phyloP scores from a whole-genome alignment of 2,797 vertebrate species.

The Dromococcyx pavoninus region DNA sequence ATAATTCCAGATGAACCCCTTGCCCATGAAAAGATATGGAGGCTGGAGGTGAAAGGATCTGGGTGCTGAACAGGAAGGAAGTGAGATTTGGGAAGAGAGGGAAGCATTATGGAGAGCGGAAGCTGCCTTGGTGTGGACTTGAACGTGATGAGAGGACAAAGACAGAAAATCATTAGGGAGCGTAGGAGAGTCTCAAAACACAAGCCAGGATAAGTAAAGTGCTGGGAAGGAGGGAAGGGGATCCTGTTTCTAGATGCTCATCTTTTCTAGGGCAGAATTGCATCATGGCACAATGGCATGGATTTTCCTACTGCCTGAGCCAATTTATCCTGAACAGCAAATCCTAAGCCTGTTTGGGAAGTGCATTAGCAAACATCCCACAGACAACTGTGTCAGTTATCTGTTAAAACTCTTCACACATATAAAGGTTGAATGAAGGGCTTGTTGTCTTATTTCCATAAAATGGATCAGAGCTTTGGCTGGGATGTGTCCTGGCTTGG shows the following conservation, averaged over 20 bases:
- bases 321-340: background rate
- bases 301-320: background rate
- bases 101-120: background rate
- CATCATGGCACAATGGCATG: background rate
- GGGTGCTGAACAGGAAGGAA: background rate
- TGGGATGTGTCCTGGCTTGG: background rate
- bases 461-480: background rate
- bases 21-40: background rate
- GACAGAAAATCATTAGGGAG: background rate
- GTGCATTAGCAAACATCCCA: background rate
- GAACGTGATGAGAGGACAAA: background rate
- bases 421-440: background rate
- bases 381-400: background rate
- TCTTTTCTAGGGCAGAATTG: background rate
- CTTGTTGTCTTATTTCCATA: background rate
- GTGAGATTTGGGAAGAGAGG: background rate
- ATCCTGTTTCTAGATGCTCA: background rate
- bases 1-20: background rate
- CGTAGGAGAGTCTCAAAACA: fast-evolving
- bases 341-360: background rate
- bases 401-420: background rate
- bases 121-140: background rate
- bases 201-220: background rate
- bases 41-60: background rate
- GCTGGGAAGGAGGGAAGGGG: background rate